Evolutionary conservation across 2,113 vertebrate genomes (phyloP), one percentile per base, ranked within the genome.

Genomic region (Neodon shergylaensis): DNA sequence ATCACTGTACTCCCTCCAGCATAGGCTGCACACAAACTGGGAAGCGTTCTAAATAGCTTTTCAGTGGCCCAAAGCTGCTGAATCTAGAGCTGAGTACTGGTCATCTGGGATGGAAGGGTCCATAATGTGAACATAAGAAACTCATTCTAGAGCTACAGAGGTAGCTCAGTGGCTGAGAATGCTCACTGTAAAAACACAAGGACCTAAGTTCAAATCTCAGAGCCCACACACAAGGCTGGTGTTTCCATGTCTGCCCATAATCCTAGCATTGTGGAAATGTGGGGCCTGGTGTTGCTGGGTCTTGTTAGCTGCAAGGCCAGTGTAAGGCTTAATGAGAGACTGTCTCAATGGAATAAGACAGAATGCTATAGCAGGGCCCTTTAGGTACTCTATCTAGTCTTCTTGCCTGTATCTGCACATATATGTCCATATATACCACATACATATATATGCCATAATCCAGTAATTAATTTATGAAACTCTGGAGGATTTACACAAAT

Each of bases 21-120:
- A 83, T 91, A 95, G 92, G 65, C 47, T 91, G 86, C 10, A 58
- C 0, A 73, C 0, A 95, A 92, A 9, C 73, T 78, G 88, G 95
- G 95, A 97, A 98, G 17, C 10, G 72, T 96, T 97, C 97, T 96
- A 98, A 97, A 92, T 72, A 52, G 58, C 24, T 54, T 97, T 96
- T 76, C 72, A 92, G 70, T 74, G 22, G 22, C 81, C 1, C 0
- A 1, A 0, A 16, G 21, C 44, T 87, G 22, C 66, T 87, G 4
- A 83, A 47, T 88, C 97, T 61, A 93, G 61, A 76, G 36, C 49
- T 26, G 11, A 54, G 52, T 33, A 5, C 10, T 42, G 28, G 76
- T 96, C 68, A 95, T 58, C 82, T 61, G 16, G 78, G 17, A 14
- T 74, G 28, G 36, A 91, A 42, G 82, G 36, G 87, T 10, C 66